Percentiles rank a stretch among this genome's conserved stretches.
phyloP scores from a whole-genome alignment of 2,888 invertebrate genomes.

The Hirtodrosophila trivittata region DNA sequence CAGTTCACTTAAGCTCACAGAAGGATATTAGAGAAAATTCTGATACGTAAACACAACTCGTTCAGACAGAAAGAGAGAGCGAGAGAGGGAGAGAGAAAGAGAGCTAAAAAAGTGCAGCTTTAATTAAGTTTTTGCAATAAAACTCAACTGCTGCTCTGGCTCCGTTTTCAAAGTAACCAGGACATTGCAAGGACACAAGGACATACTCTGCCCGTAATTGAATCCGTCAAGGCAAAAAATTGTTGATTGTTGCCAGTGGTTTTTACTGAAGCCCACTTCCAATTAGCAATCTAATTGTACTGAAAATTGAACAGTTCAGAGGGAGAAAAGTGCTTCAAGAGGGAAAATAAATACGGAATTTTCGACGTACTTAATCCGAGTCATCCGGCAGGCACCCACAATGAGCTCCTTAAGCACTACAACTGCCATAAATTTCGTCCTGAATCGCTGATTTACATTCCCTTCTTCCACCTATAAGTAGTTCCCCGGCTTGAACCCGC shows the following conservation, averaged over 20 bases:
- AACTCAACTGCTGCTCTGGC: constrained; percentile 40
- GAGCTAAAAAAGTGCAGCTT: constrained; percentile 25
- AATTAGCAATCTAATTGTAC: constrained; percentile 53
- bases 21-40: too few species aligned
- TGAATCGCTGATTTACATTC: too few species aligned
- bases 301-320: constrained; percentile 16
- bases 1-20: too few species aligned
- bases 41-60: too few species aligned
- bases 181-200: constrained; percentile 1
- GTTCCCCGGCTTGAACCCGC: too few species aligned
- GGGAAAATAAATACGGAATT: constrained; percentile 31
- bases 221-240: constrained; percentile 12
- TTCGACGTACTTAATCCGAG: constrained; percentile 1
- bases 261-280: constrained; percentile 34
- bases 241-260: constrained; percentile 52
- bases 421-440: constrained; percentile 43
- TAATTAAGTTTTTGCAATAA: constrained; percentile 58
- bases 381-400: not conserved
- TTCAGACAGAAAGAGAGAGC: too few species aligned
- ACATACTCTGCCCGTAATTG: constrained; percentile 13
- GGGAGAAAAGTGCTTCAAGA: not conserved
- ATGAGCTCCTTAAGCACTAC: constrained; percentile 35
- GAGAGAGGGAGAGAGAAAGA: too few species aligned
- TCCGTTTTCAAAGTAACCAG: constrained; percentile 22
- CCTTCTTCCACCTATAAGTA: too few species aligned